Conservation (phyloP, 1,140 invertebrate species). For the Nixonia krombeini region DNA sequence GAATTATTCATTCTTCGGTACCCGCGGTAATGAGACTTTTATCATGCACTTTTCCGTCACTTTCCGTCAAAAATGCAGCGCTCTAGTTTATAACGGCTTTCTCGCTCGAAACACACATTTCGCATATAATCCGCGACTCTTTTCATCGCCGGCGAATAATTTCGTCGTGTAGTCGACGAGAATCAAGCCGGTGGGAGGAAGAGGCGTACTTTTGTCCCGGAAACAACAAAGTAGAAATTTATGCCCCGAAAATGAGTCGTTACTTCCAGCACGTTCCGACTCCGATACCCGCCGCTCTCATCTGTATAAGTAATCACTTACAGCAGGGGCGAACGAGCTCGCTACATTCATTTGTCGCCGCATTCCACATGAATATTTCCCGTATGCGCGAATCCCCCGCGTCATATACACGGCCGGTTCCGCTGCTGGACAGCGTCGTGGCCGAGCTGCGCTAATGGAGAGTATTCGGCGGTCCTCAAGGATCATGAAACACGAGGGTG, state of each 20-base stretch:
- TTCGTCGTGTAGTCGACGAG: no score
- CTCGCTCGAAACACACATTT: no score
- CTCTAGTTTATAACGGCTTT: no score
- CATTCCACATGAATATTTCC: no score
- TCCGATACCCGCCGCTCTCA: constrained; percentile 4
- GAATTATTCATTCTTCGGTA: not conserved
- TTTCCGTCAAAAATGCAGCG: no score
- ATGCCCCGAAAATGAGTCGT: constrained; percentile 18
- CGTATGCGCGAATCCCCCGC: not conserved
- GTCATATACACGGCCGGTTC: not conserved
- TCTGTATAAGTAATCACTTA: constrained; percentile 21
- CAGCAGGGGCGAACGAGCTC: constrained; percentile 3
- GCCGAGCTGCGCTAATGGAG: not conserved
- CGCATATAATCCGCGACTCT: no score
- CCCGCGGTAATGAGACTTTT: not conserved
- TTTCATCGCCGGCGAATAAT: no score
- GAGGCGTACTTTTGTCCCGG: no score
- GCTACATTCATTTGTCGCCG: constrained; percentile 15
- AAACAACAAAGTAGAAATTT: constrained; percentile 12
- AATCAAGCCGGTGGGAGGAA: not conserved
- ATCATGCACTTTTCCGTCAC: no score
- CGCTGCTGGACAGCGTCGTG: no score
- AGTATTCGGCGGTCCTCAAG: constrained; percentile 1
- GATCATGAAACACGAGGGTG: not conserved
- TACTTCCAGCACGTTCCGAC: constrained; percentile 11